Percentiles rank a stretch among this genome's conserved stretches.
These are phyloP conservation scores for Neoitamus cyanurus DNA, from an alignment of 2,888 invertebrate genomes.

Conservation along the genomic window DNA sequence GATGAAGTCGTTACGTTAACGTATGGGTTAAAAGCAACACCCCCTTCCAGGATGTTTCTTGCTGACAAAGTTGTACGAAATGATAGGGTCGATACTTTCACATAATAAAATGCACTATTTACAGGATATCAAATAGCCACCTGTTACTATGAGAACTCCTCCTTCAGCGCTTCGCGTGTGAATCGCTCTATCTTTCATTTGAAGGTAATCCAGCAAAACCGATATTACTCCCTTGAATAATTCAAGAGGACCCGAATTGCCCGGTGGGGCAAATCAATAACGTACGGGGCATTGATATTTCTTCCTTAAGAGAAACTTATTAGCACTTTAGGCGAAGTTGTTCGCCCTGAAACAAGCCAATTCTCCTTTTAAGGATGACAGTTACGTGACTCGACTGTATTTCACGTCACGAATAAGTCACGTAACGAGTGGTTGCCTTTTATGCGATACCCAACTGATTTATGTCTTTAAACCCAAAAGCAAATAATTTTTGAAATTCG, in stretches of 20 bases:
- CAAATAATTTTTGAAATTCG: slow-evolving; percentile 17
- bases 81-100: not conserved
- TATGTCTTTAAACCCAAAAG: slow-evolving; percentile 23
- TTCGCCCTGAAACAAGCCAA: not conserved
- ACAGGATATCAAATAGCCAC: not conserved
- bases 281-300: not conserved
- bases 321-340: not conserved
- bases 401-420: not conserved
- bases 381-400: slow-evolving; percentile 15
- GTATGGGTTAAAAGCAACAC: too few species aligned
- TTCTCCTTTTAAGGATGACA: slow-evolving; percentile 11
- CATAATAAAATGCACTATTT: not conserved
- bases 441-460: slow-evolving; percentile 20
- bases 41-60: too few species aligned
- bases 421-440: not conserved
- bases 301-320: not conserved
- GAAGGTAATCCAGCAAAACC: not conserved
- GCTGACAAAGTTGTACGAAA: too few species aligned
- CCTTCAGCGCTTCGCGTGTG: not conserved
- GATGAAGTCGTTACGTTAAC: too few species aligned
- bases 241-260: not conserved
- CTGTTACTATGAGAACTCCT: not conserved
- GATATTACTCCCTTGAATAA: not conserved
- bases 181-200: not conserved
- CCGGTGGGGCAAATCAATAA: not conserved